A percentile compares a stretch with the other conserved stretches of the same genome.
phyloP scores from a whole-genome alignment of 2,113 vertebrate species.

The Mystacornis crossleyi region DNA sequence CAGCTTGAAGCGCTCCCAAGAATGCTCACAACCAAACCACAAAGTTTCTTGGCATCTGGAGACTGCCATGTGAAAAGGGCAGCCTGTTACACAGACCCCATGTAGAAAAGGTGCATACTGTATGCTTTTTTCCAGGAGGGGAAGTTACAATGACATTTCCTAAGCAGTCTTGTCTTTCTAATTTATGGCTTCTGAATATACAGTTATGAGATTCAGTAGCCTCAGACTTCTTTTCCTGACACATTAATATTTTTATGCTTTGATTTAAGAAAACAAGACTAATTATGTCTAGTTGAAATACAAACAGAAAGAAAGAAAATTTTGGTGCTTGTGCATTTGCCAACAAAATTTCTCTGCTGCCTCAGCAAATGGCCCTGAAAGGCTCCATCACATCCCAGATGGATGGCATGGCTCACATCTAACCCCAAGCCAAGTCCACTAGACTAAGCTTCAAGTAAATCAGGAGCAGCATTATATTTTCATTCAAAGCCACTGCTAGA shows the following conservation, averaged over 20 bases:
- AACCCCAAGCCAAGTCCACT: background rate
- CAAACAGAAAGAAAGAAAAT: background rate
- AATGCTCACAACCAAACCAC: background rate
- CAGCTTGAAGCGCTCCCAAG: background rate
- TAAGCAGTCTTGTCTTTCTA: background rate
- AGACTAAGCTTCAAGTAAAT: background rate
- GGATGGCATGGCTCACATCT: background rate
- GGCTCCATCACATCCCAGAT: background rate
- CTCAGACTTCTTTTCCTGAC: background rate
- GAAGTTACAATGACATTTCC: background rate
- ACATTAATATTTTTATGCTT: background rate
- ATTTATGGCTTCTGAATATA: background rate
- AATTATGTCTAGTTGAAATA: background rate
- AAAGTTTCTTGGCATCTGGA: background rate
- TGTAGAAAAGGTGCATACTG: background rate
- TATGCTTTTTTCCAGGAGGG: background rate
- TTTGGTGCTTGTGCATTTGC: background rate
- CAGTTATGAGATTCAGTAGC: background rate
- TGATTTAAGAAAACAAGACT: background rate
- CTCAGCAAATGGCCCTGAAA: background rate
- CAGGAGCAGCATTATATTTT: background rate
- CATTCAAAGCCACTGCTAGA: background rate
- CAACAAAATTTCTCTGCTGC: background rate
- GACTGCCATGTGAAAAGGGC: background rate
- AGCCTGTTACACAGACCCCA: background rate